phyloP scores from a whole-genome alignment of 1,140 invertebrate species.

The Mycetomoellerius zeteki region DNA sequence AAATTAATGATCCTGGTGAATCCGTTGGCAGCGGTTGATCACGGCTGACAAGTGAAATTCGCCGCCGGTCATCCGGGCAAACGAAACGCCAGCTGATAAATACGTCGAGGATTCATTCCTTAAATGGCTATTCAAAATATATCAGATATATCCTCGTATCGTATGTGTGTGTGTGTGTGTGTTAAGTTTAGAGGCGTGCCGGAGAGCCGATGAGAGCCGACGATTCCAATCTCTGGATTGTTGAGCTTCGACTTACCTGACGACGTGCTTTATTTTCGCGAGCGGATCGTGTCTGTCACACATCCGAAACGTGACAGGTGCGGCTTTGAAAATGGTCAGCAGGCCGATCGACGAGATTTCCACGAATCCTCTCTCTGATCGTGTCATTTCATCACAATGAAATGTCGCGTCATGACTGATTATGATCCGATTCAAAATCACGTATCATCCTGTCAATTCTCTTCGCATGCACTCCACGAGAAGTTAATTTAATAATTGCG shows the following conservation, averaged over 20 bases:
- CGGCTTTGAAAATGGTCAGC: neutral
- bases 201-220: no score
- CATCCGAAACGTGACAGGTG: neutral
- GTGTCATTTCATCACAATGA: neutral
- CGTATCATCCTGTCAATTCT: neutral
- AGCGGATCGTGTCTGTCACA: neutral
- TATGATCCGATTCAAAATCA: neutral
- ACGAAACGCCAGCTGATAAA: neutral
- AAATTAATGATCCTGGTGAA: neutral
- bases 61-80: neutral
- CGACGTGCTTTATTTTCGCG: neutral
- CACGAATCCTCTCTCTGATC: neutral
- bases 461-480: neutral
- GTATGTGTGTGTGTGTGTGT: neutral
- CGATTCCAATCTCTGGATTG: neutral
- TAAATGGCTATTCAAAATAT: neutral
- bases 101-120: slow-evolving; percentile 31
- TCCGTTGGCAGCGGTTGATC: neutral
- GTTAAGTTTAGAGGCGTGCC: neutral
- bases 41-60: neutral
- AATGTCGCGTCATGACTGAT: neutral
- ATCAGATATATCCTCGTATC: neutral
- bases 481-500: neutral
- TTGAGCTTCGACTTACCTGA: neutral
- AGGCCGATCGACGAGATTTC: neutral